Percentiles rank a stretch among this genome's conserved stretches.
These are phyloP conservation scores for Boloria selene DNA, from an alignment of 2,888 invertebrate genomes.

Conservation along the genomic window DNA sequence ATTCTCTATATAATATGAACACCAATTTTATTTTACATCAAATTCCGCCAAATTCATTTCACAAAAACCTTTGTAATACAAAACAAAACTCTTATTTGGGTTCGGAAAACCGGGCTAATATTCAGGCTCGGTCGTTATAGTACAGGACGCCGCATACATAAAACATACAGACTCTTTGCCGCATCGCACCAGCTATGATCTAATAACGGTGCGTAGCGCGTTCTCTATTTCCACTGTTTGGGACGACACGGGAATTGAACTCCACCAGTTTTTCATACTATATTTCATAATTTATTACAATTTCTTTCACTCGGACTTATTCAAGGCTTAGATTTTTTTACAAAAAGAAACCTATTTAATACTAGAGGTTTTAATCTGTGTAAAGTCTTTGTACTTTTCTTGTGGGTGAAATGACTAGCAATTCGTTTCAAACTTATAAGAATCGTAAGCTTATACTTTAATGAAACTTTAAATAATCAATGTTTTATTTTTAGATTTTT, in stretches of 20 bases:
- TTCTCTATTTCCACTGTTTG: slow-evolving; percentile 40
- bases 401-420: too few relatives aligned
- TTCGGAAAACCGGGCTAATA: slow-evolving; percentile 41
- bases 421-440: too few relatives aligned
- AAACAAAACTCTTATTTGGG: slow-evolving; percentile 37
- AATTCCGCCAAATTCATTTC: slow-evolving; percentile 24
- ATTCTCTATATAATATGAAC: too few relatives aligned
- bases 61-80: slow-evolving; percentile 31
- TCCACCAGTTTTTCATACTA: not conserved
- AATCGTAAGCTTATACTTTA: too few relatives aligned
- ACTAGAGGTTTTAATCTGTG: too few relatives aligned
- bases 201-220: slow-evolving; percentile 70
- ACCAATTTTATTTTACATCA: slow-evolving; percentile 8
- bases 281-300: not conserved
- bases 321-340: too few relatives aligned
- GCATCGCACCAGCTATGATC: slow-evolving; percentile 69
- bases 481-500: too few relatives aligned
- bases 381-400: too few relatives aligned
- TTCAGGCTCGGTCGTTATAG: slow-evolving; percentile 40
- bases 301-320: too few relatives aligned
- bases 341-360: too few relatives aligned
- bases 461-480: too few relatives aligned
- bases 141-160: slow-evolving; percentile 64
- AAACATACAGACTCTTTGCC: slow-evolving; percentile 68
- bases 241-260: slow-evolving; percentile 39